Percentiles rank a stretch among this genome's conserved stretches.
phyloP scores from a whole-genome alignment of 1,140 invertebrate species.

The Panulirus ornatus region DNA sequence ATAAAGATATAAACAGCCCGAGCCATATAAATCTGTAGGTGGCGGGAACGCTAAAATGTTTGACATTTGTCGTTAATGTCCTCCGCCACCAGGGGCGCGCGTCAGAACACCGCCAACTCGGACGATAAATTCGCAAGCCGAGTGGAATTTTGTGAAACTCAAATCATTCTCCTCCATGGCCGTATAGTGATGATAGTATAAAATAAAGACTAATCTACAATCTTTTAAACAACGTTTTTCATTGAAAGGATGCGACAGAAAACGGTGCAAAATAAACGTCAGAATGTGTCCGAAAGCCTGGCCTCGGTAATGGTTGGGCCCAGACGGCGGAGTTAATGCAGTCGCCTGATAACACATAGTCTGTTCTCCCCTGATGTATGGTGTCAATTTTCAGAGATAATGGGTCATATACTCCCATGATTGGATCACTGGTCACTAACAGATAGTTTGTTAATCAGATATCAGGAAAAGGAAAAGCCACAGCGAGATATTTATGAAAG shows the following conservation, averaged over 20 bases:
- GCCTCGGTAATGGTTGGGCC: background rate
- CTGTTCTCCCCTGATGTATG: background rate
- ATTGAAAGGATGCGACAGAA: background rate
- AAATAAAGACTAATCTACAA: no score
- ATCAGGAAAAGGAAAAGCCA: no score
- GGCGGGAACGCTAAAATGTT: constrained; percentile 8
- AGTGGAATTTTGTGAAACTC: no score
- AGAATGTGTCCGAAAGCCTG: background rate
- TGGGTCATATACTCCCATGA: background rate
- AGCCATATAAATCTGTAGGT: background rate
- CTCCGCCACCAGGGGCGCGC: background rate
- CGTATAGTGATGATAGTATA: no score
- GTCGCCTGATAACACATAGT: background rate
- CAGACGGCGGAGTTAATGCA: constrained; percentile 29
- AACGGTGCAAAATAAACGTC: background rate
- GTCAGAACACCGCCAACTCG: constrained; percentile 5
- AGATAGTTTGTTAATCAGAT: no score
- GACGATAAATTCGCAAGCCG: background rate
- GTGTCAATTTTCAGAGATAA: background rate
- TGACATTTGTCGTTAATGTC: constrained; percentile 30
- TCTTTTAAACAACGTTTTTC: no score
- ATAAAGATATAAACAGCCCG: constrained; percentile 42
- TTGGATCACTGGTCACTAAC: background rate
- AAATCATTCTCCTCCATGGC: no score
- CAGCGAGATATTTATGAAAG: no score